phyloP scores from a whole-genome alignment of 2,113 vertebrate genomes.

The Cochlearius cochlearius region DNA sequence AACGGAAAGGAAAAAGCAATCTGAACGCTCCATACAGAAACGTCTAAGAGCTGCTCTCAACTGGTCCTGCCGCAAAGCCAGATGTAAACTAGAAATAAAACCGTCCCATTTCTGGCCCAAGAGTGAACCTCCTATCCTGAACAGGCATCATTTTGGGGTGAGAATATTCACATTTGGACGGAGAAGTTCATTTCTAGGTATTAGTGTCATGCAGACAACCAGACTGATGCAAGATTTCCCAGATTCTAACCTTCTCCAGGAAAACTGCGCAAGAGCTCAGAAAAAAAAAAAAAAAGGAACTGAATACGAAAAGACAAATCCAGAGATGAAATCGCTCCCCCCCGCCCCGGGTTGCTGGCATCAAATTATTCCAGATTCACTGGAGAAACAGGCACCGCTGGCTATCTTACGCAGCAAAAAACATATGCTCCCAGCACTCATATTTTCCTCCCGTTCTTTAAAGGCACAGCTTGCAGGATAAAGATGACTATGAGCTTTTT shows the following conservation, averaged over 20 bases:
- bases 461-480: constrained; percentile 1
- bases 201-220: neutral
- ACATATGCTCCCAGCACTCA: constrained; percentile 5
- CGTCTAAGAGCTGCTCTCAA: neutral
- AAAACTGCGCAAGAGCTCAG: neutral
- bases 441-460: constrained; percentile 7
- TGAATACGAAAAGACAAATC: neutral
- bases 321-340: neutral
- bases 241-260: neutral
- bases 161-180: neutral
- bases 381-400: constrained; percentile 40
- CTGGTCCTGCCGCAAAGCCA: neutral
- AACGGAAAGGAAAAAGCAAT: neutral
- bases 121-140: neutral
- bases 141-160: neutral
- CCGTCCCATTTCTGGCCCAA: neutral
- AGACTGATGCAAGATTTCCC: constrained; percentile 16
- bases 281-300: neutral
- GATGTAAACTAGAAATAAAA: neutral
- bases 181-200: constrained; percentile 10
- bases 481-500: neutral
- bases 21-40: neutral
- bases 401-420: constrained; percentile 29
- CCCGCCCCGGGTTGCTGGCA: neutral
- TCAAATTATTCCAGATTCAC: constrained; percentile 16